Base-by-base conservation (phyloP, 2,113 vertebrate genomes). In the Cryptomyrus ogoouensis region DNA sequence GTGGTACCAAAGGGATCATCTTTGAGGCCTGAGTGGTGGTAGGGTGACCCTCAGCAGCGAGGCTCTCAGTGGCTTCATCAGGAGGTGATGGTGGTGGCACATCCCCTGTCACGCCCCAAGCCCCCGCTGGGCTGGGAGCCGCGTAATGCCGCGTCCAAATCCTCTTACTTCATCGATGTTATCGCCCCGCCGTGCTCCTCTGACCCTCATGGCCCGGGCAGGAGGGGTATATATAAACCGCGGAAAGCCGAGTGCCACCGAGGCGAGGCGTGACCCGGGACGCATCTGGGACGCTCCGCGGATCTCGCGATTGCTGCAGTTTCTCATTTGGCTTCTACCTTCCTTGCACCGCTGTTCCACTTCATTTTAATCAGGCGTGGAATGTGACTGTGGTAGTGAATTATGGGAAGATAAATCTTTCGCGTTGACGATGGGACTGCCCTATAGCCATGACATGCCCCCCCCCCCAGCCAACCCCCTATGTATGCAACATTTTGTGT, bases 401-500 rank as follows among this genome's bases (percentile, higher is more conserved):
- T 87, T 31, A 50, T 87, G 84, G 49, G 46, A 31, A 47, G n/a
- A 50, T 31, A n/a, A 49, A 15, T 31, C 10, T 52, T 35, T 87
- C 12, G 90, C 94, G 88, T 88, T 91, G 91, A 91, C 90, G 90
- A 91, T 92, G 92, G 91, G 88, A 83, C 62, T 58, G 88, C 92
- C 92, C 91, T 91, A 42, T 91, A 91, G 92, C 80, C 90, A 91
- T 92, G 91, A 91, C 92, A 93, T 92, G 91, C 84, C 89, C 90
- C 90, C 88, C 89, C 90, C 88, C 91, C 87, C 92, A 91, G 91
- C 90, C 92, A 92, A 92, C 92, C 88, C 83, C 91, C 92, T 91
- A 91, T 89, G 93, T 94, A 93, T 94, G 93, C 94, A 93, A 92
- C 92, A 90, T 91, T 89, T 90, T 91, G 90, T 94, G 93, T 94